phyloP scores from a whole-genome alignment of 2,113 vertebrate species.

The Helogale parvula region DNA sequence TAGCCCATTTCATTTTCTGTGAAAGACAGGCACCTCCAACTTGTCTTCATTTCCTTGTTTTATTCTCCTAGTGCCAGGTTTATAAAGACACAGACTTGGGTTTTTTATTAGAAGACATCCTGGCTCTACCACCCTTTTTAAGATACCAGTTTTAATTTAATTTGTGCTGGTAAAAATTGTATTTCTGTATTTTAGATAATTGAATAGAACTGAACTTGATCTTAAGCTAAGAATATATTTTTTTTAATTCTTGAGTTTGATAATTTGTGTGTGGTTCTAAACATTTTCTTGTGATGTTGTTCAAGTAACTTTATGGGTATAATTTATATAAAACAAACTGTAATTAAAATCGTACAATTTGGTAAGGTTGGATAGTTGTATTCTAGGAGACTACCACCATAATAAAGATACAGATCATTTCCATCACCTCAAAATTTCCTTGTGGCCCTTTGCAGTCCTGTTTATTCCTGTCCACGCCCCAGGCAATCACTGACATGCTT shows the following conservation, averaged over 20 bases:
- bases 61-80: neutral
- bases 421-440: neutral
- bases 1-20: conserved; percentile 45
- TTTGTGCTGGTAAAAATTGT: conserved; percentile 8
- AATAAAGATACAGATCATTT: neutral
- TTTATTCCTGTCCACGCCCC: neutral
- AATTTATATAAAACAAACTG: neutral
- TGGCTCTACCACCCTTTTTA: conserved; percentile 27
- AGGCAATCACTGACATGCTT: conserved; percentile 17
- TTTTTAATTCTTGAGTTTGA: neutral
- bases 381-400: neutral
- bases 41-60: conserved; percentile 28
- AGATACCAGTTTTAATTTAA: conserved; percentile 49
- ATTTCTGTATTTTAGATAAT: conserved; percentile 27
- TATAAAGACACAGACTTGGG: conserved; percentile 58
- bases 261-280: neutral
- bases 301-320: neutral
- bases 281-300: conserved; percentile 25
- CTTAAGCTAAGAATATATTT: neutral
- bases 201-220: conserved; percentile 9
- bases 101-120: conserved; percentile 39
- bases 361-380: neutral
- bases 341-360: neutral
- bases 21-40: neutral
- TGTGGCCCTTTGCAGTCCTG: neutral